Base-by-base conservation (phyloP, 1,140 invertebrate genomes). In the Geopemphigus sp. region DNA sequence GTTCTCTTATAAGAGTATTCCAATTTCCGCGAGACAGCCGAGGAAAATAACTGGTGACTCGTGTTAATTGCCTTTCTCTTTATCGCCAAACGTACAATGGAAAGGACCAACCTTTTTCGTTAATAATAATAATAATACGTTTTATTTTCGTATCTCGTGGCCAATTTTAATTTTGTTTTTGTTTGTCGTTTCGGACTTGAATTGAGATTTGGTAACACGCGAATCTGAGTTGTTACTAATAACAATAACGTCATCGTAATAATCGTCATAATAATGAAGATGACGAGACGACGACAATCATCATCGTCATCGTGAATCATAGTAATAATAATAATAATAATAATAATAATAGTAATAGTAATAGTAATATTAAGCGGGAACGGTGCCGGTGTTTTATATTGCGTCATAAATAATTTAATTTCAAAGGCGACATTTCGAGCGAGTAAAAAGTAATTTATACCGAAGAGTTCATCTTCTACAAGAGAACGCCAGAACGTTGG, bases 341-440 rank as follows among this genome's bases (percentile, higher is more conserved):
- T 15, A 24, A 76, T 29, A 6, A 59, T 39, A 11, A 32, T 64
- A 14, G 26, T 59, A 59, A 59, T 59, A 22, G 26, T 59, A n/a
- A 32, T n/a, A 64, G n/a, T 14, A 61, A 29, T n/a, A 59, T 24
- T 5, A 70, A 50, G 24, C 66, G 10, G 26, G 29, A 15, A 17
- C 32, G 19, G 19, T 22, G 12, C n/a, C 57, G 56, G 39, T 61
- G 24, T 59, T 78, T 63, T 72, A 72, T 78, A 63, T 63, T 61
- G 24, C 39, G 15, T 63, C 74, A 63, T 78, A 78, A 78, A 78
- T 78, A 78, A 63, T 78, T 78, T 15, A 12, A 57, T 78, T 78
- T 24, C 72, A 76, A 76, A 76, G 29, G 26, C 56, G 54, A 76
- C 56, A 54, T 22, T 73, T 45, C 10, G 39, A 32, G 17, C 15